A percentile compares a stretch with the other conserved stretches of the same genome.
Conservation (phyloP, 2,113 vertebrate genomes). For the Herpetotheres cachinnans region DNA sequence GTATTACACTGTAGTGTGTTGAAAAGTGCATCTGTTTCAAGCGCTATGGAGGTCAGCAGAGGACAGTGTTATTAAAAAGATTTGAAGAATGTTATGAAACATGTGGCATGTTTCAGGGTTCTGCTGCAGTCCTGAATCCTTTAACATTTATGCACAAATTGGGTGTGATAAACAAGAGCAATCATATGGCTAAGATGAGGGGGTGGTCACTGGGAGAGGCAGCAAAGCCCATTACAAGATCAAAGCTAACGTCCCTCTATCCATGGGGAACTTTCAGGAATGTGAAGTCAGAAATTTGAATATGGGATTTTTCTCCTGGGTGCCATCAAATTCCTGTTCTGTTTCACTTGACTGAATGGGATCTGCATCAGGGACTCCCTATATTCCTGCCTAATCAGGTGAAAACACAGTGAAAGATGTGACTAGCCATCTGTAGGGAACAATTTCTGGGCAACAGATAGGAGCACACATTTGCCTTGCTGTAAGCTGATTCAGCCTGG, state of each 20-base stretch:
- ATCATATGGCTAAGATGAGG: neutral
- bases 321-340: neutral
- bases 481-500: neutral
- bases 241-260: neutral
- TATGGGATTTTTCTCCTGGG: neutral
- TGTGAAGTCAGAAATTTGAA: neutral
- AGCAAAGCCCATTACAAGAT: neutral
- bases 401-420: neutral
- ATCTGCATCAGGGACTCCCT: neutral
- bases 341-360: neutral
- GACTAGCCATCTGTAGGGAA: neutral
- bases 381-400: neutral
- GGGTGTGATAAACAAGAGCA: neutral
- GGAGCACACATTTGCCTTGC: neutral
- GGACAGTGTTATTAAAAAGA: neutral
- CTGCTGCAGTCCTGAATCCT: neutral
- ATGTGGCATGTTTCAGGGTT: neutral
- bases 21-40: neutral
- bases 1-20: neutral
- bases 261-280: neutral
- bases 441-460: neutral
- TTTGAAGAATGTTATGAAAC: neutral
- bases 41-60: neutral
- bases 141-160: neutral
- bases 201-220: neutral